Evolutionary conservation across 2,888 invertebrate species (phyloP).

Genomic region (Diarsia brunnea): DNA sequence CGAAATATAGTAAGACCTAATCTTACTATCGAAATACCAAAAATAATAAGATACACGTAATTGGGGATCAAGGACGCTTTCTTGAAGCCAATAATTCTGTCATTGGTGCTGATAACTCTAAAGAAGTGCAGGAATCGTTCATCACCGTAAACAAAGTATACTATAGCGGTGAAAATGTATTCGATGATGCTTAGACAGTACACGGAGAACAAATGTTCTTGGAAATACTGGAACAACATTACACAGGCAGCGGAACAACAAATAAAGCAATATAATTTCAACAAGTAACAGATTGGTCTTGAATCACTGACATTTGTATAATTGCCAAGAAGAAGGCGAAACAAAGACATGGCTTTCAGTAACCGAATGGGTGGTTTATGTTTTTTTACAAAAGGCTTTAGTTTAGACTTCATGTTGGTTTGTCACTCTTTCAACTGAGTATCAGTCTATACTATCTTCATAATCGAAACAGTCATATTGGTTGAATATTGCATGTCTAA

Average conservation of each 20-base stretch:
- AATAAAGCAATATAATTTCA: constrained; percentile 23
- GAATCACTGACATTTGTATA: constrained; percentile 23
- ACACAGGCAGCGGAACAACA: background rate
- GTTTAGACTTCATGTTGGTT: background rate
- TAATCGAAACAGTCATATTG: no score
- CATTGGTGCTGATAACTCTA: background rate
- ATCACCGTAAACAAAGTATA: constrained; percentile 4
- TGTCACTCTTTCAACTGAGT: background rate
- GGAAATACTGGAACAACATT: no score
- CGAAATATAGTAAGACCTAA: background rate
- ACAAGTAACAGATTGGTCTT: background rate
- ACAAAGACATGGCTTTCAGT: background rate
- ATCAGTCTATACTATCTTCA: background rate
- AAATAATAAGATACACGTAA: background rate
- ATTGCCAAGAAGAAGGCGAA: constrained; percentile 18
- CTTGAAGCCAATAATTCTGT: constrained; percentile 31
- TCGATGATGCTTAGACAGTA: background rate
- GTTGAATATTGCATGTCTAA: no score
- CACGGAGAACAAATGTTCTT: no score
- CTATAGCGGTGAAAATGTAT: background rate
- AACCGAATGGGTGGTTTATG: background rate
- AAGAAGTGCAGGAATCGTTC: background rate
- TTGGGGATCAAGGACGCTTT: background rate
- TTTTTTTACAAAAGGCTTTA: constrained; percentile 1
- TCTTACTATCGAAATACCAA: background rate